These are phyloP conservation scores for Apamea crenata DNA, from an alignment of 2,888 invertebrate species.

Conservation along the genomic window DNA sequence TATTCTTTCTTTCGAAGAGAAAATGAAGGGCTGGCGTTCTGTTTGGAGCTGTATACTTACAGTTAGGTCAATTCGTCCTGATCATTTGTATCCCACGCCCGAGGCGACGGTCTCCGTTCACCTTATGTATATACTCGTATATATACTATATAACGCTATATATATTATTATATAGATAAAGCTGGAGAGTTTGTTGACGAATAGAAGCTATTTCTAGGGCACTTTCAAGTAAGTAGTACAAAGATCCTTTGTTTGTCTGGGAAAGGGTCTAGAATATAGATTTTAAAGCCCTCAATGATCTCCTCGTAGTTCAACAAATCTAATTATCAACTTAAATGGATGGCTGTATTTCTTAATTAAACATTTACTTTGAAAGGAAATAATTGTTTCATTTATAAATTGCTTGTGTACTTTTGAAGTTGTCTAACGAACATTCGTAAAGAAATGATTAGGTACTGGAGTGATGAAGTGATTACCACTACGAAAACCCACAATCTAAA, in stretches of 20 bases:
- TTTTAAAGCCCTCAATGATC: constrained; percentile 30
- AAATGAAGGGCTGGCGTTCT: neutral
- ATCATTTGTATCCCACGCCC: constrained; percentile 65
- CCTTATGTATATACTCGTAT: constrained; percentile 34
- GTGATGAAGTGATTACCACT: neutral
- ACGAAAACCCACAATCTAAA: neutral
- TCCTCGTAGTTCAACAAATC: constrained; percentile 17
- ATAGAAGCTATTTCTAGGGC: constrained; percentile 8
- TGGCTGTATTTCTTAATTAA: constrained; percentile 21
- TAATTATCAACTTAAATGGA: constrained; percentile 33
- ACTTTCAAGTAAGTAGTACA: constrained; percentile 5
- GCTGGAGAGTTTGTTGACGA: neutral
- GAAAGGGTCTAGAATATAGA: constrained; percentile 18
- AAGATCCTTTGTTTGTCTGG: constrained; percentile 19
- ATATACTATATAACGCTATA: neutral
- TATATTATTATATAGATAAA: neutral
- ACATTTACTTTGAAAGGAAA: constrained; percentile 10
- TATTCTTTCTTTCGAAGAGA: neutral
- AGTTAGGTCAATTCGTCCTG: constrained; percentile 62
- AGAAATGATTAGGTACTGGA: neutral
- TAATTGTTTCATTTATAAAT: constrained; percentile 16
- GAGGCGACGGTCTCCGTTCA: constrained; percentile 55
- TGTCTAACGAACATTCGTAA: neutral
- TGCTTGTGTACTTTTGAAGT: neutral
- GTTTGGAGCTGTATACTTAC: constrained; percentile 36